Conservation (phyloP, 2,797 vertebrate species). For the Mus spretus region DNA sequence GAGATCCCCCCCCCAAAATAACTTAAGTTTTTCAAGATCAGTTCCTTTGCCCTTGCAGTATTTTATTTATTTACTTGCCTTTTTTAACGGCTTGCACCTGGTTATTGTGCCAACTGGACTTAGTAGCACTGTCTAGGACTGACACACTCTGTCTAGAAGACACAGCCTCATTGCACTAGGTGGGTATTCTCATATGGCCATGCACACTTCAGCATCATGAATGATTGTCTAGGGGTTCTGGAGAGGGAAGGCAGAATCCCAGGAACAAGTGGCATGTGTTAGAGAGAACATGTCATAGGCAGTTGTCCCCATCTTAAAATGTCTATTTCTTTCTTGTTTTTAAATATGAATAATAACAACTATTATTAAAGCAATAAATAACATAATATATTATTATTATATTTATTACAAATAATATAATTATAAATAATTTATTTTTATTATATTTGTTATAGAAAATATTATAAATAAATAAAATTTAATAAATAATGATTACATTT, state of each 20-base stretch:
- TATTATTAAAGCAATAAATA: background rate
- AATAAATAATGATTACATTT: background rate
- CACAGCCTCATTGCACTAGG: accelerated
- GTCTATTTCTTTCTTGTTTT: background rate
- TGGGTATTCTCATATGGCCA: background rate
- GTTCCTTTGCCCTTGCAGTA: accelerated
- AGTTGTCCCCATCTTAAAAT: background rate
- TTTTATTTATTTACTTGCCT: background rate
- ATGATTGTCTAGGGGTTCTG: background rate
- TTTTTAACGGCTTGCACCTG: background rate
- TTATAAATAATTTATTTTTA: background rate
- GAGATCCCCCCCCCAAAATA: background rate
- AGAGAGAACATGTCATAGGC: background rate
- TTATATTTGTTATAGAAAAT: background rate
- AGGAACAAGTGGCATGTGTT: background rate
- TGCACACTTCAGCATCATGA: background rate
- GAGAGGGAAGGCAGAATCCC: background rate
- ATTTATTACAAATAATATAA: too few relatives aligned
- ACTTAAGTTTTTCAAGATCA: background rate
- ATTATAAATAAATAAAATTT: background rate
- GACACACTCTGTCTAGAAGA: background rate
- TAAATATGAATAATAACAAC: background rate
- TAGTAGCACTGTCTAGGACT: background rate
- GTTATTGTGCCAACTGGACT: background rate
- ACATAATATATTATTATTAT: too few relatives aligned